phyloP scores from a whole-genome alignment of 2,888 invertebrate species.

The Lithosia quadra region DNA sequence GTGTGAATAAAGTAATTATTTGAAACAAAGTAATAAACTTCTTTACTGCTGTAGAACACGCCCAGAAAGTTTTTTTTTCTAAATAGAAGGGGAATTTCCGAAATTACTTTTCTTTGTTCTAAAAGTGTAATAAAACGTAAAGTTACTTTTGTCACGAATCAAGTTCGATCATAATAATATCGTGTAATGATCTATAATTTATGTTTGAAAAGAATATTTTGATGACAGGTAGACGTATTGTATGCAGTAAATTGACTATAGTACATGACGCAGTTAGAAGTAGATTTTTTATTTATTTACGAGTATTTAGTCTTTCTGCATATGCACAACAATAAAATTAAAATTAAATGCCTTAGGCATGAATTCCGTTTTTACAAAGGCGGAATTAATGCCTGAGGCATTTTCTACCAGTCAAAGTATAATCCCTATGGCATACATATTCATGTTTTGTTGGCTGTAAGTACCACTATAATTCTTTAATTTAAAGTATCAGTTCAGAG shows the following conservation, averaged over 20 bases:
- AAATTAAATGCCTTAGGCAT: no score
- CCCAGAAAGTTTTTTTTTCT: conserved; percentile 30
- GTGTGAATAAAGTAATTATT: conserved; percentile 24
- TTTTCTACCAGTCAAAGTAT: no score
- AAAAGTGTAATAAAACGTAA: conserved; percentile 43
- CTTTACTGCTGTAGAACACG: conserved; percentile 42
- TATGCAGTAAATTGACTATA: neutral
- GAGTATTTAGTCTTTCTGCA: no score
- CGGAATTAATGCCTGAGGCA: no score
- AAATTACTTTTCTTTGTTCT: conserved; percentile 36
- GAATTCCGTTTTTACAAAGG: no score
- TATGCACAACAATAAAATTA: no score
- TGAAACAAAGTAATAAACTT: conserved; percentile 39
- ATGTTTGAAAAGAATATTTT: conserved; percentile 22
- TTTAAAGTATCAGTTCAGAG: neutral
- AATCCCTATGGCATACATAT: no score
- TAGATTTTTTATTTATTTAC: no score
- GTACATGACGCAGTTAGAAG: neutral
- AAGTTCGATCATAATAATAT: conserved; percentile 23
- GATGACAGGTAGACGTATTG: conserved; percentile 3
- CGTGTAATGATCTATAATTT: conserved; percentile 30
- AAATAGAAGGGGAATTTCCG: conserved; percentile 31
- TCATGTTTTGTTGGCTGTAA: neutral
- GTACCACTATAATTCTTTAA: no score
- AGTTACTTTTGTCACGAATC: conserved; percentile 48